Conservation (phyloP, 2,888 invertebrate genomes). For the Odontothrips loti region DNA sequence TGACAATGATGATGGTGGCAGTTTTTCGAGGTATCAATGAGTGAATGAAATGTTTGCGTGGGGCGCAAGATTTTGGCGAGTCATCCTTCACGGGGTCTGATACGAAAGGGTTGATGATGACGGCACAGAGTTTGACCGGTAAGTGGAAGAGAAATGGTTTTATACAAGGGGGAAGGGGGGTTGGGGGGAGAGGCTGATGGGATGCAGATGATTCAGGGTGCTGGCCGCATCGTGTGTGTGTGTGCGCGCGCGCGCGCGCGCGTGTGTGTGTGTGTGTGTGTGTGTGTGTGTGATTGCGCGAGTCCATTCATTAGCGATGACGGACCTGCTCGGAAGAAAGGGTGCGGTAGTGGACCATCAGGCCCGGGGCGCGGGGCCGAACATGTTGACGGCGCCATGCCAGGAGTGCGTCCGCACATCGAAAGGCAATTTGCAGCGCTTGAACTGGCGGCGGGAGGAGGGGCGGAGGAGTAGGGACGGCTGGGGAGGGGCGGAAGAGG, state of each 20-base stretch:
- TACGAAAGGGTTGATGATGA: background rate
- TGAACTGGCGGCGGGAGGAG: background rate
- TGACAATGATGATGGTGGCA: too few relatives aligned
- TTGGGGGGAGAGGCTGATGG: too few relatives aligned
- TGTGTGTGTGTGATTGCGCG: background rate
- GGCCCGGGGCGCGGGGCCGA: background rate
- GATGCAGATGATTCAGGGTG: too few relatives aligned
- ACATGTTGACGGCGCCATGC: background rate
- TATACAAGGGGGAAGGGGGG: too few relatives aligned
- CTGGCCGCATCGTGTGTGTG: background rate
- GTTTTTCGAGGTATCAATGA: too few relatives aligned
- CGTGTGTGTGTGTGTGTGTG: background rate
- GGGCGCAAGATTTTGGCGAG: too few relatives aligned
- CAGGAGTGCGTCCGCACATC: background rate
- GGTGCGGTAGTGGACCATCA: background rate
- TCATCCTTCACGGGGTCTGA: too few relatives aligned
- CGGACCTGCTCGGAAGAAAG: background rate
- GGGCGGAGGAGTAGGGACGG: background rate
- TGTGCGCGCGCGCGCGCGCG: background rate
- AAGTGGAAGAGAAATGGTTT: background rate
- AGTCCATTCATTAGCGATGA: background rate
- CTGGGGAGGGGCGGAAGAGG: background rate
- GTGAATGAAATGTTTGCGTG: too few relatives aligned
- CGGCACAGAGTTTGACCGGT: background rate
- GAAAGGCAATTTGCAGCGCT: slow-evolving; percentile 2